Conservation (phyloP, 1,140 invertebrate species). For the Lordiphosa clarofinis region DNA sequence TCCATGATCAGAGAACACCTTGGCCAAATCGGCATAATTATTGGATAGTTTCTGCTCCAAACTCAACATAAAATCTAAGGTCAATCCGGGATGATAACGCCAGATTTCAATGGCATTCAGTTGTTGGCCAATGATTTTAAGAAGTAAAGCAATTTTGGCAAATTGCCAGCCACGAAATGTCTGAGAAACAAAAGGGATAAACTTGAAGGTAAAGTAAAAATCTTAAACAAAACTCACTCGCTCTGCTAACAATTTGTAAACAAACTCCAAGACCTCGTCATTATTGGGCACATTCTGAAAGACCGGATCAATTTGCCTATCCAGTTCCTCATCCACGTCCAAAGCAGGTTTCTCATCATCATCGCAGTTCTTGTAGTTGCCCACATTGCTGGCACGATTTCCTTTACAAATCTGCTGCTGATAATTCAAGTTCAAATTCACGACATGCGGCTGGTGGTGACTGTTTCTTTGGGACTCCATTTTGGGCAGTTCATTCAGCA, state of each 20-base stretch:
- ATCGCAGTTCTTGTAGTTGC: slow-evolving; percentile 69
- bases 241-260: slow-evolving; percentile 56
- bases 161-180: slow-evolving; percentile 70
- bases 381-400: slow-evolving; percentile 72
- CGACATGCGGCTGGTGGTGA: slow-evolving; percentile 41
- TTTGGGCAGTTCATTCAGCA: slow-evolving; percentile 57
- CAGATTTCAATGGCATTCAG: slow-evolving; percentile 73
- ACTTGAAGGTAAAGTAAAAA: too few relatives aligned
- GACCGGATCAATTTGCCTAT: slow-evolving; percentile 63
- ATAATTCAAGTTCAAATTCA: slow-evolving; percentile 57
- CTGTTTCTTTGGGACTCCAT: slow-evolving; percentile 55
- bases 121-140: slow-evolving; percentile 70
- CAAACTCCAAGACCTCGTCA: slow-evolving; percentile 56
- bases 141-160: slow-evolving; percentile 64
- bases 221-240: slow-evolving; percentile 31
- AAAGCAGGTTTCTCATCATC: slow-evolving; percentile 48
- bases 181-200: slow-evolving; percentile 22
- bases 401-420: slow-evolving; percentile 70
- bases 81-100: slow-evolving; percentile 73
- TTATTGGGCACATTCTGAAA: slow-evolving; percentile 75
- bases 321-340: slow-evolving; percentile 50
- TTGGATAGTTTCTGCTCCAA: slow-evolving; percentile 58
- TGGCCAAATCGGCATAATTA: slow-evolving; percentile 64
- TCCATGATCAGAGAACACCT: slow-evolving; percentile 55
- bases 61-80: slow-evolving; percentile 67